Evolutionary conservation across 2,113 vertebrate genomes (phyloP).

Genomic region (Astatotilapia flaviijosephi): DNA sequence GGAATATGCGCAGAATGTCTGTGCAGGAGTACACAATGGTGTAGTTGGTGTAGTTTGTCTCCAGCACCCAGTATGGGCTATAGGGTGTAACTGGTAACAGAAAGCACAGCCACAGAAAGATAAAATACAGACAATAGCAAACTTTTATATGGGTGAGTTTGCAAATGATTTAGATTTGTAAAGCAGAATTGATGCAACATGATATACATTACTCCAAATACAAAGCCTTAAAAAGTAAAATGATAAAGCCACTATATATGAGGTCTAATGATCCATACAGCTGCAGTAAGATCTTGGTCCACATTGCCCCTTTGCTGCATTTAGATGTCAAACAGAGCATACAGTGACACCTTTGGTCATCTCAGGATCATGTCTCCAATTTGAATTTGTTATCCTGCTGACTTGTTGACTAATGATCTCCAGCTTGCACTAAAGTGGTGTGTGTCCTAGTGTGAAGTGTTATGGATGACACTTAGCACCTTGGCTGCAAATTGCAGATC

Average conservation of each 20-base stretch:
- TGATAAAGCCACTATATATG: background rate
- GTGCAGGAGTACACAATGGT: background rate
- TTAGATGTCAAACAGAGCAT: background rate
- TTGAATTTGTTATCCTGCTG: background rate
- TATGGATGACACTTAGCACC: background rate
- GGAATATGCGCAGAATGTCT: background rate
- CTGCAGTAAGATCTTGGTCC: background rate
- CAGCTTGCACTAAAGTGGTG: background rate
- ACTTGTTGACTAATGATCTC: background rate
- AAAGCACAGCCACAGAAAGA: background rate
- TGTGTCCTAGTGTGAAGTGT: background rate
- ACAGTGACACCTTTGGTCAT: background rate
- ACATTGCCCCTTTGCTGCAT: background rate
- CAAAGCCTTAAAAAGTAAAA: background rate
- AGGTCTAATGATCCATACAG: background rate
- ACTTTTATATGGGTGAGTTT: background rate
- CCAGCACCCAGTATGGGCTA: background rate
- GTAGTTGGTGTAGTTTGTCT: background rate
- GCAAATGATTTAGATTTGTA: background rate
- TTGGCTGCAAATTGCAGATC: background rate
- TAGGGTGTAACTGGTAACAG: background rate
- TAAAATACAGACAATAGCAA: background rate
- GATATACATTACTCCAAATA: background rate
- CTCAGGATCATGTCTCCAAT: background rate
- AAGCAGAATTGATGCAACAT: background rate